phyloP scores from a whole-genome alignment of 2,113 vertebrate genomes.

The Glaucomys volans region DNA sequence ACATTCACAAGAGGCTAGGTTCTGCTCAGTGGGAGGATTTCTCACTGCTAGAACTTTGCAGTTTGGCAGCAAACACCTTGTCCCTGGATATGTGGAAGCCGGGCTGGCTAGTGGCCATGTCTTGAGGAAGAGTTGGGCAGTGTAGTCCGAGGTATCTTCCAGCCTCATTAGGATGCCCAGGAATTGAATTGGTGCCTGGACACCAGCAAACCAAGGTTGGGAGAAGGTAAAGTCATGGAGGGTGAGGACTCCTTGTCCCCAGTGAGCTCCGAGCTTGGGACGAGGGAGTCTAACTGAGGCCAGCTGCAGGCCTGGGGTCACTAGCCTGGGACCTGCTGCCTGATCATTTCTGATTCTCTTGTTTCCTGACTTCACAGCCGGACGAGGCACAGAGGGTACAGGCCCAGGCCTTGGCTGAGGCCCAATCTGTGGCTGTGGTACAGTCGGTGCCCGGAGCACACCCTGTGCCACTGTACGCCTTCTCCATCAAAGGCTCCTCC shows the following conservation, averaged over 20 bases:
- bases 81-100: not conserved
- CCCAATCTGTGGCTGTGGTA: conserved; percentile 18
- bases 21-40: not conserved
- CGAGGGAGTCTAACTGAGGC: not conserved
- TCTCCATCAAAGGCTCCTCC: conserved; percentile 62
- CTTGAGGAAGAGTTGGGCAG: not conserved
- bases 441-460: conserved; percentile 43
- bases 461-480: conserved; percentile 49
- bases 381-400: not conserved
- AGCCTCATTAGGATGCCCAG: not conserved
- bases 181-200: not conserved
- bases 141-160: not conserved
- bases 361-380: conserved; percentile 42
- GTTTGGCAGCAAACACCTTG: not conserved
- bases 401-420: not conserved
- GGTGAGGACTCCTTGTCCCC: not conserved
- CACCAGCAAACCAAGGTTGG: not conserved
- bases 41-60: not conserved
- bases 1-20: not conserved
- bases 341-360: not conserved
- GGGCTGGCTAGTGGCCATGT: not conserved
- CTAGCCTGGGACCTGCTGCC: not conserved
- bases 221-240: not conserved
- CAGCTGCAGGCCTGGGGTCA: not conserved
- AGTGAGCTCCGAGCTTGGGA: not conserved